Conservation (phyloP, 2,113 vertebrate genomes). For the Hydrochoerus hydrochaeris region DNA sequence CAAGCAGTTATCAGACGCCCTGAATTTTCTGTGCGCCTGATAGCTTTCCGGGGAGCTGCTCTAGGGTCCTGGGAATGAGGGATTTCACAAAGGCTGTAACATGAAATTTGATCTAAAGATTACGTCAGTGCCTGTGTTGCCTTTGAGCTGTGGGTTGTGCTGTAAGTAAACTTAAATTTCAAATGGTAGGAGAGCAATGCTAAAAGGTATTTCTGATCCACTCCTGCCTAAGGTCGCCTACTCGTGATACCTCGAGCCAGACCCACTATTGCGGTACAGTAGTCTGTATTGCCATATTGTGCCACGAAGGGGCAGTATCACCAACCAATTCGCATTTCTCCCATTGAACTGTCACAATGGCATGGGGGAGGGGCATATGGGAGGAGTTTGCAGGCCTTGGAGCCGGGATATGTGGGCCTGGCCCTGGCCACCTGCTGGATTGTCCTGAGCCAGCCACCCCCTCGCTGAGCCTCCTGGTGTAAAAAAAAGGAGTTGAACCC, state of each 20-base stretch:
- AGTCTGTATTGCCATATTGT: neutral
- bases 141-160: neutral
- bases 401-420: neutral
- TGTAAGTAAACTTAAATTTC: neutral
- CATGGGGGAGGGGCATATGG: accelerated
- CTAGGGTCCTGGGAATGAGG: neutral
- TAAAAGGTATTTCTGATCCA: neutral
- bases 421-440: neutral
- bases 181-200: neutral
- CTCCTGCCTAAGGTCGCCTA: neutral
- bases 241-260: neutral
- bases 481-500: neutral
- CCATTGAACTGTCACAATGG: neutral
- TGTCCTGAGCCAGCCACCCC: neutral
- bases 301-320: conserved; percentile 17
- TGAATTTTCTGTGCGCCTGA: neutral
- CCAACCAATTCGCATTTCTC: neutral
- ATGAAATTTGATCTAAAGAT: neutral
- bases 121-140: neutral
- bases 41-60: neutral
- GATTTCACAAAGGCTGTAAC: neutral
- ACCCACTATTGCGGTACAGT: neutral
- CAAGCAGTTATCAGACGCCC: accelerated
- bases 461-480: neutral
- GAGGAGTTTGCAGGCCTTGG: neutral